Base-by-base conservation (phyloP, 1,140 invertebrate genomes). In the Calephelis nemesis region DNA sequence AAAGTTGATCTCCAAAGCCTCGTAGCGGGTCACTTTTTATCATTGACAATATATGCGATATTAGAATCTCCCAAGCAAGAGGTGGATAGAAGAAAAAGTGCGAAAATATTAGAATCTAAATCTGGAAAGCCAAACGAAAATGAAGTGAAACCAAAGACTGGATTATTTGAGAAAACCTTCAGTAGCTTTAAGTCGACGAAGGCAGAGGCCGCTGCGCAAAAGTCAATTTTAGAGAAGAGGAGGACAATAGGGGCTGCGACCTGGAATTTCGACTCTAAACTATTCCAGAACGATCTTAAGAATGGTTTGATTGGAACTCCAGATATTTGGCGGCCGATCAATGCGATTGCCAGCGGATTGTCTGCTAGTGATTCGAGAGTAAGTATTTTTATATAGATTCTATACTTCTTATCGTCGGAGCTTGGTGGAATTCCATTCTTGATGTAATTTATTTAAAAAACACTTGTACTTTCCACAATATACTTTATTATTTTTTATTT, bases 241-340 rank as follows among this genome's bases (percentile, higher is more conserved):
- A 90, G 94, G 67, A 94, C 94, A 0, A 87, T 95, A 67, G 95
- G 95, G 0, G 94, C 94, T 0, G 95, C 95, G 5, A 95, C 95
- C 6, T 95, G 95, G 81, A 94, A 95, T 73, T 93, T 96, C 63
- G 95, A 96, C 72, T 88, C 93, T 5, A 95, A 94, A 74, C 93
- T 95, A 65, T 96, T 96, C 70, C 93, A 92, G 15, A 93, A 93
- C 54, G 95, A 95, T 83, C 84, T 94, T 54, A 91, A 92, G 54
- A 94, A 94, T 75, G 92, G 93, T 48, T 89, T 94, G 52, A 94
- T 94, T 62, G 93, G 94, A 5, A 96, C 95, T n/a, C 95, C 95
- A 9, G 95, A 96, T 81, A 93, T 96, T 76, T 96, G 95, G 95
- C 93, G 95, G 76, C 94, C 93, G 13, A 92, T 96, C 52, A 95